Evolutionary conservation across 2,888 invertebrate genomes (phyloP).

Genomic region (Trypoxylon attenuatum): DNA sequence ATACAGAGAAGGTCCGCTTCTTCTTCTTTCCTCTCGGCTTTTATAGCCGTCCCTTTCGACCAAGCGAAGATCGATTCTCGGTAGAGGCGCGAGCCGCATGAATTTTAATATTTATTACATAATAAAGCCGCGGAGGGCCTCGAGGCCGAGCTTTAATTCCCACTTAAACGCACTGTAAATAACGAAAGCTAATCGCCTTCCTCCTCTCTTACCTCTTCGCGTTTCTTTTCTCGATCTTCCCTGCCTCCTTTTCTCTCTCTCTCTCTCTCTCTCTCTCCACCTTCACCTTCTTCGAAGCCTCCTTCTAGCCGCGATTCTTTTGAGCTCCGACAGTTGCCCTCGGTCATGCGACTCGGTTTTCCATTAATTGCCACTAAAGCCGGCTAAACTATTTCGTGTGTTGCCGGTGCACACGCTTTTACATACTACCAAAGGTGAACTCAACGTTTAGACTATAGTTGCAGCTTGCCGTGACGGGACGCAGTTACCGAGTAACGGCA

Average conservation of each 20-base stretch:
- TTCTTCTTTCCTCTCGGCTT: constrained; percentile 36
- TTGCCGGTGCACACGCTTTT: too few species aligned
- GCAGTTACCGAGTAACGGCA: constrained; percentile 54
- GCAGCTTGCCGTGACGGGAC: constrained; percentile 55
- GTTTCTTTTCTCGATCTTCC: not conserved
- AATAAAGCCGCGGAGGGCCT: constrained; percentile 44
- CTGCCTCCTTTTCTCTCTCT: not conserved
- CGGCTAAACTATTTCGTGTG: too few species aligned
- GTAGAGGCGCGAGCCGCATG: constrained; percentile 55
- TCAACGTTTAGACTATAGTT: constrained; percentile 47
- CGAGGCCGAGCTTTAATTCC: constrained; percentile 16
- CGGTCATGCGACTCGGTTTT: too few species aligned
- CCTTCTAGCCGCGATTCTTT: not conserved
- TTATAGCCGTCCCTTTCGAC: constrained; percentile 56
- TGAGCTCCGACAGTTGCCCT: too few species aligned
- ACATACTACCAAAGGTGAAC: constrained; percentile 41
- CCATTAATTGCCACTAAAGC: too few species aligned
- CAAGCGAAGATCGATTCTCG: constrained; percentile 55
- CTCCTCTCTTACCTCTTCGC: not conserved
- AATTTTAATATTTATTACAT: constrained; percentile 60
- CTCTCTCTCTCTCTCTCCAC: not conserved
- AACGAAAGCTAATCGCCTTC: constrained; percentile 1
- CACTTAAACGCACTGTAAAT: constrained; percentile 3
- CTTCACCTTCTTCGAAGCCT: not conserved
- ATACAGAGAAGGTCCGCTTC: constrained; percentile 6